Evolutionary conservation across 2,797 vertebrate species (phyloP).

Genomic region (Sebastes cheni): DNA sequence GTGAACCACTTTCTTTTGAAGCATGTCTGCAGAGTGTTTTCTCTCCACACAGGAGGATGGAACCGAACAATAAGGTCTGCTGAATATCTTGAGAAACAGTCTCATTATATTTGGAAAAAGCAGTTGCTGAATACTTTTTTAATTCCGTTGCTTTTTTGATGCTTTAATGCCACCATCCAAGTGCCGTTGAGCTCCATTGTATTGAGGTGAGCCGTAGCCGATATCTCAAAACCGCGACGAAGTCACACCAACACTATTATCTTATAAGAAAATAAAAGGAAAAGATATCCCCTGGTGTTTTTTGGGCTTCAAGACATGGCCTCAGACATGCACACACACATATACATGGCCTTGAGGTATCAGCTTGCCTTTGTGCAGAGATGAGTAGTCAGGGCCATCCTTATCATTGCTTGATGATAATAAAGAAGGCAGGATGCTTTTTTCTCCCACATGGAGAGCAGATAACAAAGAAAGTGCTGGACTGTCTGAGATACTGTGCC

Average conservation of each 20-base stretch:
- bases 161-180: neutral
- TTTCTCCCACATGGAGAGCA: conserved; percentile 58
- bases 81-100: neutral
- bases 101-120: neutral
- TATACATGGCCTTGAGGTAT: conserved; percentile 46
- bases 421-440: conserved; percentile 72
- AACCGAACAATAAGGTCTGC: neutral
- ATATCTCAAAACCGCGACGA: conserved; percentile 26
- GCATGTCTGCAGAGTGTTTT: neutral
- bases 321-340: conserved; percentile 3
- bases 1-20: neutral
- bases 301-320: conserved; percentile 24
- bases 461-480: conserved; percentile 71
- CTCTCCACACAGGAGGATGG: neutral
- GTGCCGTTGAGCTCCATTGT: conserved; percentile 12
- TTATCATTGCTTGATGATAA: conserved; percentile 76
- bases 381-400: conserved; percentile 58
- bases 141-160: neutral
- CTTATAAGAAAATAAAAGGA: conserved; percentile 19
- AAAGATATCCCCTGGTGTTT: conserved; percentile 41
- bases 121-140: neutral
- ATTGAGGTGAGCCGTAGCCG: neutral
- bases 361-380: conserved; percentile 64
- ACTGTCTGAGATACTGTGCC: conserved; percentile 61
- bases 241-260: conserved; percentile 28